These are phyloP conservation scores for Synergus laeviventris DNA, from an alignment of 2,888 invertebrate genomes.

Conservation along the genomic window DNA sequence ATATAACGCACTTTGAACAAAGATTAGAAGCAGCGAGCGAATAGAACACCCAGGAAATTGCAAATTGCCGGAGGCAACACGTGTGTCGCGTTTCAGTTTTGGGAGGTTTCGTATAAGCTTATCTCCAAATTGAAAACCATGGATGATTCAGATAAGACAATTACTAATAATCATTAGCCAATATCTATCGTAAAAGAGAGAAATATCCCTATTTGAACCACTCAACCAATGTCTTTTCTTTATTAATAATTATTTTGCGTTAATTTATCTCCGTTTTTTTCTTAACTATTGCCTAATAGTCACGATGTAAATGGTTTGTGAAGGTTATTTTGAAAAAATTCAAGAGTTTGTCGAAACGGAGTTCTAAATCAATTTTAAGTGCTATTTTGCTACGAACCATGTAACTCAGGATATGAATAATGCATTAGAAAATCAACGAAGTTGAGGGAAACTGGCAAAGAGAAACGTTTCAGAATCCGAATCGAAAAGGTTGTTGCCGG, in stretches of 20 bases:
- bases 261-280: no score
- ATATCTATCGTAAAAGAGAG: neutral
- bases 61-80: conserved; percentile 67
- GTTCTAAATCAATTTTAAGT: conserved; percentile 6
- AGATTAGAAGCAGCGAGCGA: conserved; percentile 42
- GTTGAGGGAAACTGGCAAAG: conserved; percentile 9
- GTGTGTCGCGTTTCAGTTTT: conserved; percentile 52
- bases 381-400: neutral
- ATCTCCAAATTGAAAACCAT: conserved; percentile 69
- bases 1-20: conserved; percentile 48
- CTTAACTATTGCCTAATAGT: no score
- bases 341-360: no score
- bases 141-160: conserved; percentile 47
- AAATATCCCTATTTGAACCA: no score
- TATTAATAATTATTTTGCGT: no score
- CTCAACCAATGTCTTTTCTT: no score
- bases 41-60: conserved; percentile 70
- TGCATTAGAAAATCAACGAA: conserved; percentile 9
- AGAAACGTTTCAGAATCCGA: conserved; percentile 4
- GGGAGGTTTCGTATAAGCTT: conserved; percentile 65
- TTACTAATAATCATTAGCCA: neutral
- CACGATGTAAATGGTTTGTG: neutral
- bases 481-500: conserved; percentile 19
- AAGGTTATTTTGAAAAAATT: neutral
- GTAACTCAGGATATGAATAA: neutral